phyloP scores from a whole-genome alignment of 2,888 invertebrate species.

The Drosophila melanocephala region DNA sequence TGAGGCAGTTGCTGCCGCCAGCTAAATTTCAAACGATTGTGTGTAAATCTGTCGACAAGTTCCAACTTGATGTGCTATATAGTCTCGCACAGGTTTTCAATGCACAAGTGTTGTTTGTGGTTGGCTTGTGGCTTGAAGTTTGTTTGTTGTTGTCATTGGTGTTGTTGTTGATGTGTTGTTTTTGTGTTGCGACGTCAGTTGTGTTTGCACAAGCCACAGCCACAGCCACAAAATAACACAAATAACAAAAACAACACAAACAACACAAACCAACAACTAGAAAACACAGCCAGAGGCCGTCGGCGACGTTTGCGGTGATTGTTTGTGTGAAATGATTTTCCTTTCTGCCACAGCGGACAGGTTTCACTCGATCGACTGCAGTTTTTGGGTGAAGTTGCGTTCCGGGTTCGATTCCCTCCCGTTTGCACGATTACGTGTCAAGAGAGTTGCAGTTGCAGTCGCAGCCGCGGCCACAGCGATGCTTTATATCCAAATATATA shows the following conservation, averaged over 20 bases:
- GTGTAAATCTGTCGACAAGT: constrained; percentile 71
- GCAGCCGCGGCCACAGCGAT: constrained; percentile 33
- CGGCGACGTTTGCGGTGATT: constrained; percentile 51
- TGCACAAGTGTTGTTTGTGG: constrained; percentile 56
- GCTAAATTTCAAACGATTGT: constrained; percentile 62
- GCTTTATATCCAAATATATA: constrained; percentile 45
- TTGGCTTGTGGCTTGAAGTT: constrained; percentile 10
- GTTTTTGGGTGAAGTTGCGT: constrained; percentile 47
- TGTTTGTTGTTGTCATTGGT: constrained; percentile 23
- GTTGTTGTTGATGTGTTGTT: constrained; percentile 20
- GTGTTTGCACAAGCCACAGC: constrained; percentile 66
- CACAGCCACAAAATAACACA: constrained; percentile 18
- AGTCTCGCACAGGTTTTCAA: constrained; percentile 43
- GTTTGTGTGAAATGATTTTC: constrained; percentile 78
- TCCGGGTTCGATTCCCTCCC: constrained; percentile 73
- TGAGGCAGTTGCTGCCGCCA: constrained; percentile 25
- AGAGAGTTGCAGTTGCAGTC: constrained; percentile 24
- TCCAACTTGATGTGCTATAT: constrained; percentile 57
- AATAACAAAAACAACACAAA: constrained; percentile 1
- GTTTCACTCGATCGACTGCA: constrained; percentile 74
- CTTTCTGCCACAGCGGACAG: constrained; percentile 72
- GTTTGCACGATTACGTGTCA: constrained; percentile 72
- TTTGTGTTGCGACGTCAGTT: constrained; percentile 38
- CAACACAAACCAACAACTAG: not conserved
- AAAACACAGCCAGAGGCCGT: constrained; percentile 24